Base-by-base conservation (phyloP, 2,797 vertebrate species). In the Meriones psammophilus region DNA sequence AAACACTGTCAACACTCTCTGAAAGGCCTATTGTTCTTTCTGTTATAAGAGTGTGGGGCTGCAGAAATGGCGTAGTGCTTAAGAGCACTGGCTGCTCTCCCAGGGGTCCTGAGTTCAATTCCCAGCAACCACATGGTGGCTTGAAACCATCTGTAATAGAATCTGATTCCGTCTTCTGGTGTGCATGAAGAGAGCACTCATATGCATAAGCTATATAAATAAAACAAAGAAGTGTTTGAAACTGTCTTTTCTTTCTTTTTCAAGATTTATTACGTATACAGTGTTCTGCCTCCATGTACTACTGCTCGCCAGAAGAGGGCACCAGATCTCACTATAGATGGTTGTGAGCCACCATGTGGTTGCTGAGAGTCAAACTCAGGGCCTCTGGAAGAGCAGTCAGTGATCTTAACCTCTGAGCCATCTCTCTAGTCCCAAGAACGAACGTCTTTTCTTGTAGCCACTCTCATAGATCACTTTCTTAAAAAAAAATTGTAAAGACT, bases 1-100 rank as follows among this genome's bases (percentile, higher is more conserved):
- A 73, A 90, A 80, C 18, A 73, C 56, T n/a, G 33, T 92, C 77
- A 85, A 85, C 78, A 85, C 77, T 85, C 88, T 89, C 73, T 74
- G 84, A 90, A 90, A 88, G 33, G 14, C 64, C 58, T 54, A 33
- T 77, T 69, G 33, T 5, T 88, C 42, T 62, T 85, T 50, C 86
- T 69, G 24, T 46, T 69, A 54, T 33, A 85, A n/a, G 10, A 50
- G 50, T 50, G 8, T 50, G 50, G 50, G 50, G 50, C 50, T 50
- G 50, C 50, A 50, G 50, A 50, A 10, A 50, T 50, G 50, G 50
- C 50, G 10, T 10, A 50, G 50, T 10, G 50, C 50, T 50, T 50
- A 50, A 50, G 46, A 50, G 46, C 46, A 50, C 9, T 24, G 36
- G 36, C 20, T 39, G 20, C 20, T 39, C 71, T 73, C 39, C 71